Base-by-base conservation (phyloP, 2,113 vertebrate species). In the Poecilia latipinna region DNA sequence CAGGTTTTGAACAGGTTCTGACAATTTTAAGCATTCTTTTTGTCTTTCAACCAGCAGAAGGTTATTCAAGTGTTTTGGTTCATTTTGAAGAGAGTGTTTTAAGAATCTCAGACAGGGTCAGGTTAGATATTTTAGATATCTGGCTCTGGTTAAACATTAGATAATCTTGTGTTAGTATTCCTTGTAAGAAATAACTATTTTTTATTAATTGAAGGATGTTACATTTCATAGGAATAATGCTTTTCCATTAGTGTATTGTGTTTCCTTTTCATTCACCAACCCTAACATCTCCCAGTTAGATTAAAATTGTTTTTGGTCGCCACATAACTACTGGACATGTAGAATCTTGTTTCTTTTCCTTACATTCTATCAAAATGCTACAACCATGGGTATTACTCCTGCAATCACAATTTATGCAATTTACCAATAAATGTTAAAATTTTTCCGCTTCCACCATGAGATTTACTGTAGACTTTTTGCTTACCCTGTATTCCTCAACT, bases 21-120 rank as follows among this genome's bases (percentile, higher is more conserved):
- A 12, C 42, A 65, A 79, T 78, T 83, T 71, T 33, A 54, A 26
- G 54, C 29, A 81, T 86, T 63, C 2, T 17, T 72, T 63, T 64
- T n/a, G 17, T 61, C 64, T 68, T 13, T 69, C 33, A 42, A 62
- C 11, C 22, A n/a, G 31, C 32, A 3, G 17, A 31, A 64, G 8
- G 61, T 63, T 80, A 66, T 51, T 77, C 35, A 61, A 48, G 76
- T 68, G 66, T 51, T 86, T 85, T 84, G 73, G 65, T 76, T 78
- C 26, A 15, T 44, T 76, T 77, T 65, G 71, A 79, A 76, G 24
- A 60, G n/a, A 32, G 60, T 57, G 44, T 64, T 79, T 31, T 64
- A 64, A 72, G 60, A 63, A 33, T 33, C 26, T 75, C 62, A 37
- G 44, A 10, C 67, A 44, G 29, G 22, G 42, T 67, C 29, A 44